Evolutionary conservation across 1,140 invertebrate genomes (phyloP).

Genomic region (Diorhabda sublineata): DNA sequence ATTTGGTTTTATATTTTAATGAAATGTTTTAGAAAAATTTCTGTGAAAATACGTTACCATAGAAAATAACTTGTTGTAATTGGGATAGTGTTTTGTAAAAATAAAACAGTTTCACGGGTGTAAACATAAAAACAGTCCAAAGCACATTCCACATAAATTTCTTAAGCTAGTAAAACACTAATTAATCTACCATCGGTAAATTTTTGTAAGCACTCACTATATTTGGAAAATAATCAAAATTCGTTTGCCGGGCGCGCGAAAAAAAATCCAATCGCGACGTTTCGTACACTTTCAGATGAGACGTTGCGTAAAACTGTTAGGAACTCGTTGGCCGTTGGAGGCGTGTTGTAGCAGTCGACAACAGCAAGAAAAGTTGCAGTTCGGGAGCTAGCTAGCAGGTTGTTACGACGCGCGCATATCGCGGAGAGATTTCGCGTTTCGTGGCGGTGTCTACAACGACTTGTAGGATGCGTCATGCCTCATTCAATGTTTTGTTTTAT

Average conservation of each 20-base stretch:
- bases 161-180: too few relatives aligned
- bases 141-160: too few relatives aligned
- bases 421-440: background rate
- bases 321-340: background rate
- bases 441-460: background rate
- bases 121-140: too few relatives aligned
- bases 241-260: background rate
- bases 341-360: background rate
- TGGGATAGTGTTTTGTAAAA: too few relatives aligned
- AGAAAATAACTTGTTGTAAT: too few relatives aligned
- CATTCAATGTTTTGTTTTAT: slow-evolving; percentile 1
- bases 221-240: too few relatives aligned
- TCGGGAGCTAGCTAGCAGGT: background rate
- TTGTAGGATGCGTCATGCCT: slow-evolving; percentile 1
- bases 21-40: too few relatives aligned
- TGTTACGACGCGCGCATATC: background rate
- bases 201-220: too few relatives aligned
- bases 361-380: background rate
- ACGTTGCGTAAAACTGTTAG: background rate
- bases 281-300: background rate
- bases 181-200: too few relatives aligned
- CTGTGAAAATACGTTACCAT: too few relatives aligned
- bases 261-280: background rate
- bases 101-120: too few relatives aligned
- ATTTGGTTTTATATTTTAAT: too few relatives aligned